Conservation (phyloP, 2,797 vertebrate genomes). For the Artibeus lituratus region DNA sequence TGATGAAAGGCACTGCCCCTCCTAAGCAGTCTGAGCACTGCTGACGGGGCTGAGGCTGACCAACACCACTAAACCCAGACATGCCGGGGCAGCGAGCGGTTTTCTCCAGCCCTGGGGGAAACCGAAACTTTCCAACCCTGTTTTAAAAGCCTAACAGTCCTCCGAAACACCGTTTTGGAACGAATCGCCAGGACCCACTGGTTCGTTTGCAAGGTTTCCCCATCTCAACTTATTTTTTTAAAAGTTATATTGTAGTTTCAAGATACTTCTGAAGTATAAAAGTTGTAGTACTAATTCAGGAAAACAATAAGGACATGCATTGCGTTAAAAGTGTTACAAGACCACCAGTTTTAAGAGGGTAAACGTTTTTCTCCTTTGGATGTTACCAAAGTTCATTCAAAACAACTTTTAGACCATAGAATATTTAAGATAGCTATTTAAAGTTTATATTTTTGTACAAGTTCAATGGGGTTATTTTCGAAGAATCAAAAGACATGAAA, state of each 20-base stretch:
- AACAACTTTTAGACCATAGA: slow-evolving; percentile 60
- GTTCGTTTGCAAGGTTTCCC: slow-evolving; percentile 29
- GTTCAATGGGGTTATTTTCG: slow-evolving; percentile 69
- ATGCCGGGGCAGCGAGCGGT: neutral
- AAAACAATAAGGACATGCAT: slow-evolving; percentile 52
- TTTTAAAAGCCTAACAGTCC: neutral
- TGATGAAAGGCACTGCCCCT: neutral
- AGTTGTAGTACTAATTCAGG: slow-evolving; percentile 46
- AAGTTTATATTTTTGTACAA: slow-evolving; percentile 73
- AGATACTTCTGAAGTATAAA: slow-evolving; percentile 75
- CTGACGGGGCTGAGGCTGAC: neutral
- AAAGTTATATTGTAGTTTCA: slow-evolving; percentile 55
- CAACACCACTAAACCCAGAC: neutral
- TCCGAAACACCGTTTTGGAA: neutral
- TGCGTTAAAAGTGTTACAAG: slow-evolving; percentile 64
- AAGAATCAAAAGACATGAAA: slow-evolving; percentile 65
- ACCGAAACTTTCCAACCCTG: neutral
- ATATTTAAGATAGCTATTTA: slow-evolving; percentile 63
- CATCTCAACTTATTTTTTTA: slow-evolving; percentile 36
- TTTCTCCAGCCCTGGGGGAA: too few relatives aligned
- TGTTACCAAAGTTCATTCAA: slow-evolving; percentile 70
- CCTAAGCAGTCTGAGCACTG: neutral
- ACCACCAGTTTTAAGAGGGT: slow-evolving; percentile 65
- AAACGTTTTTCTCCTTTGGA: slow-evolving; percentile 64
- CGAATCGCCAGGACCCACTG: neutral